Percentiles rank a stretch among this genome's conserved stretches.
phyloP scores from a whole-genome alignment of 2,888 invertebrate genomes.

The Terebella lapidaria region DNA sequence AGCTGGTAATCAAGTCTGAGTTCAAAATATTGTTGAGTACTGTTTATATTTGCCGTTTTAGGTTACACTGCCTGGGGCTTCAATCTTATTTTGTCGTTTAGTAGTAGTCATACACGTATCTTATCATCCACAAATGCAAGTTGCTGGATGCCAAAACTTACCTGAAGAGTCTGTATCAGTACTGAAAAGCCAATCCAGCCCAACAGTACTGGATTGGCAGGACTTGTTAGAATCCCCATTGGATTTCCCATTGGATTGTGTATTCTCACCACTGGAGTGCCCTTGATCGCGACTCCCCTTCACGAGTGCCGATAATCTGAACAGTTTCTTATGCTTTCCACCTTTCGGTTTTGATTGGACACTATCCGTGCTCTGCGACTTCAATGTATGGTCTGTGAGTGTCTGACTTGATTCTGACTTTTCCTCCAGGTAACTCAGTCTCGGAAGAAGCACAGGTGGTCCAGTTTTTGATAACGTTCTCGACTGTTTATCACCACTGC shows the following conservation, averaged over 20 bases:
- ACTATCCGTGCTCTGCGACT: neutral
- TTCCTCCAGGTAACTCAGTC: slow-evolving; percentile 1
- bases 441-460: neutral
- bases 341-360: neutral
- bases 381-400: slow-evolving; percentile 20
- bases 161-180: slow-evolving; percentile 44
- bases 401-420: slow-evolving; percentile 24
- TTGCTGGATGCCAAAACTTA: too few species aligned
- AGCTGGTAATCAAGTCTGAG: too few species aligned
- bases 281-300: neutral
- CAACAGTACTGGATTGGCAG: slow-evolving; percentile 57
- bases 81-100: neutral
- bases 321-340: neutral
- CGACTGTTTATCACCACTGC: too few species aligned
- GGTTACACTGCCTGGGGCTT: too few species aligned
- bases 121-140: too few species aligned
- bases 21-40: too few species aligned
- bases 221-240: slow-evolving; percentile 18
- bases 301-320: neutral
- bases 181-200: slow-evolving; percentile 65
- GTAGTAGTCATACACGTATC: neutral
- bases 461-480: too few species aligned
- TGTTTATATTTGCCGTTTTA: too few species aligned
- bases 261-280: too few species aligned
- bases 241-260: neutral